These are phyloP conservation scores for Nettapus auritus DNA, from an alignment of 2,113 vertebrate species.

Conservation along the genomic window DNA sequence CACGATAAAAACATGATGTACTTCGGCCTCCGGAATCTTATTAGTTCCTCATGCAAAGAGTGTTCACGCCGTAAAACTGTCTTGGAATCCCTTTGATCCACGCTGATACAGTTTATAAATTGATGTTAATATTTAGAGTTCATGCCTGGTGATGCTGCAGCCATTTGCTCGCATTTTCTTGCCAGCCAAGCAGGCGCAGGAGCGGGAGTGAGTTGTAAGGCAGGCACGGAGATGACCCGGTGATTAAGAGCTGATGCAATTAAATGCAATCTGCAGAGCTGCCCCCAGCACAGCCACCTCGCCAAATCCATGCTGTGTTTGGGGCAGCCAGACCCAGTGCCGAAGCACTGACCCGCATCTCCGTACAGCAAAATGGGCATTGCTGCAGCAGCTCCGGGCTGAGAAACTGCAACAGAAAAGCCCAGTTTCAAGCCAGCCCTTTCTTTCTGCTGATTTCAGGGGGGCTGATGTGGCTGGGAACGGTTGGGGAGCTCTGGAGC, in stretches of 20 bases:
- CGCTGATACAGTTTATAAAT: constrained; percentile 63
- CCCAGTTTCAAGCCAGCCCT: not conserved
- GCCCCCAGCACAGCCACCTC: not conserved
- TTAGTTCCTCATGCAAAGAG: constrained; percentile 60
- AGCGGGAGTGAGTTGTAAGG: not conserved
- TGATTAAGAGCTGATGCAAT: not conserved
- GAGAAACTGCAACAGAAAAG: not conserved
- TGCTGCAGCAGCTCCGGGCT: not conserved
- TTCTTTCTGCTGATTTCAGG: not conserved
- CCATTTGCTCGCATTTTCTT: constrained; percentile 47
- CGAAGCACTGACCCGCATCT: not conserved
- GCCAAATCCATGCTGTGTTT: not conserved
- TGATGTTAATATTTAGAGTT: constrained; percentile 71
- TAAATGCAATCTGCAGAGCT: not conserved
- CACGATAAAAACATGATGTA: constrained; percentile 44
- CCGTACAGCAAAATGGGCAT: not conserved
- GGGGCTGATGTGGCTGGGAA: not conserved
- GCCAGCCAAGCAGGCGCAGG: not conserved
- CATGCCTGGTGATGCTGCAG: constrained; percentile 39
- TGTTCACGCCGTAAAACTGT: not conserved
- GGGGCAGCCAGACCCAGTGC: not conserved
- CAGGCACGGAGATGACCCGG: not conserved
- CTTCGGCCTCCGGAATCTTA: constrained; percentile 48
- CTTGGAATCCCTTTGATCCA: constrained; percentile 69
- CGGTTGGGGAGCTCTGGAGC: not conserved